These are phyloP conservation scores for Chorisops tibialis DNA, from an alignment of 2,888 invertebrate genomes.

Conservation along the genomic window DNA sequence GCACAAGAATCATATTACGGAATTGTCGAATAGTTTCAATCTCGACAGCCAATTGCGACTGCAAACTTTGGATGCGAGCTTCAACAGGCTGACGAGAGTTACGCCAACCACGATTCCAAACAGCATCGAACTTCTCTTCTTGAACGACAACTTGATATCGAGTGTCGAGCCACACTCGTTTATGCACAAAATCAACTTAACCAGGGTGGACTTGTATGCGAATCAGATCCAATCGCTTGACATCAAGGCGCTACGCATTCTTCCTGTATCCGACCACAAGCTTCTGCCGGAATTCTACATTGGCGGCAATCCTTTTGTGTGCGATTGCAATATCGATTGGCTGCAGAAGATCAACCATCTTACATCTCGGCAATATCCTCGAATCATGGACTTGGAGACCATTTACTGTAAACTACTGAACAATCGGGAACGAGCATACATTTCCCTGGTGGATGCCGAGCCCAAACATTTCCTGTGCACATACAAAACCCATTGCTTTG, in stretches of 20 bases:
- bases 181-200: constrained; percentile 82
- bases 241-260: constrained; percentile 79
- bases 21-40: constrained; percentile 72
- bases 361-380: constrained; percentile 81
- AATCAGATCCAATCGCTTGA: constrained; percentile 89
- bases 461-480: constrained; percentile 88
- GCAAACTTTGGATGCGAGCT: constrained; percentile 85
- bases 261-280: constrained; percentile 72
- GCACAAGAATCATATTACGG: constrained; percentile 79
- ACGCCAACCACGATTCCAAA: constrained; percentile 75
- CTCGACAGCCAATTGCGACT: constrained; percentile 68
- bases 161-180: constrained; percentile 86
- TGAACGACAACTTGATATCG: constrained; percentile 85
- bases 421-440: constrained; percentile 77
- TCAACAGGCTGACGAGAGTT: constrained; percentile 79
- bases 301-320: constrained; percentile 90
- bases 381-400: constrained; percentile 84
- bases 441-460: constrained; percentile 82
- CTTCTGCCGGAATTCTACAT: constrained; percentile 87
- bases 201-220: constrained; percentile 86
- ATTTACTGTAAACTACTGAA: constrained; percentile 86
- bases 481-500: constrained; percentile 90
- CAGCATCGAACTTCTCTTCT: constrained; percentile 78
- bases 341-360: constrained; percentile 85
- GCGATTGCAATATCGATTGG: constrained; percentile 96